Percentiles rank a stretch among this genome's conserved stretches.
Evolutionary conservation across 2,113 vertebrate species (phyloP).

Genomic region (Synchiropus splendidus): DNA sequence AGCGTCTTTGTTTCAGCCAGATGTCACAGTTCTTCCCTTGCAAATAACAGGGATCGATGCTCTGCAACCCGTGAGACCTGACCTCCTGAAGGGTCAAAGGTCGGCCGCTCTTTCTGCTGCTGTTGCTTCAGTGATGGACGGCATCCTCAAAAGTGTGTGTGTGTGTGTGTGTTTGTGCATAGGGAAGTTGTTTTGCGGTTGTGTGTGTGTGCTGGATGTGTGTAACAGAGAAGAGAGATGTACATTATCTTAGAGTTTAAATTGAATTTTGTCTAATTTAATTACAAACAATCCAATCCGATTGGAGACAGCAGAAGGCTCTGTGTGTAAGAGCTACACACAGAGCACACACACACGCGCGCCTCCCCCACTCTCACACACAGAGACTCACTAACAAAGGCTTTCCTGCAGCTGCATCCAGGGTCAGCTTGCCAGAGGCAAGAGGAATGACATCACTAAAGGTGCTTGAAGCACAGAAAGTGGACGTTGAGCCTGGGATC

Average conservation of each 20-base stretch:
- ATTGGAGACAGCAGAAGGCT: conserved; percentile 34
- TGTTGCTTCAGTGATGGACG: conserved; percentile 55
- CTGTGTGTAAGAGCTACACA: conserved; percentile 33
- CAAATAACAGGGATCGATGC: conserved; percentile 53
- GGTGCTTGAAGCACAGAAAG: conserved; percentile 12
- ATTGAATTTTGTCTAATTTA: conserved; percentile 29
- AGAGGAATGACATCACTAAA: conserved; percentile 21
- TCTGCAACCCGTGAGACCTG: conserved; percentile 41
- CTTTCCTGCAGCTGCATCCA: conserved; percentile 21
- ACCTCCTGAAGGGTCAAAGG: conserved; percentile 60
- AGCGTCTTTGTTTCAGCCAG: conserved; percentile 52
- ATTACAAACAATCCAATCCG: conserved; percentile 34
- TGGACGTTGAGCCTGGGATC: too few species aligned
- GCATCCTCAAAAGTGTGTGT: conserved; percentile 45
- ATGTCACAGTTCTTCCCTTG: conserved; percentile 43
- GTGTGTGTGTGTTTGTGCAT: conserved; percentile 17
- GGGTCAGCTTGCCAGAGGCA: conserved; percentile 22
- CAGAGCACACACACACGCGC: conserved; percentile 15
- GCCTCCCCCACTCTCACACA: conserved; percentile 7
- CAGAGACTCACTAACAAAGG: conserved; percentile 14
- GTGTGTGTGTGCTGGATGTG: neutral
- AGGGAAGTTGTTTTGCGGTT: neutral
- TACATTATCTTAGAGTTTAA: conserved; percentile 22
- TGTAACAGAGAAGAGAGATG: neutral
- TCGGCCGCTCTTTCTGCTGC: conserved; percentile 59